A percentile compares a stretch with the other conserved stretches of the same genome.
Evolutionary conservation across 2,888 invertebrate species (phyloP).

Genomic region (Diabrotica balteata): DNA sequence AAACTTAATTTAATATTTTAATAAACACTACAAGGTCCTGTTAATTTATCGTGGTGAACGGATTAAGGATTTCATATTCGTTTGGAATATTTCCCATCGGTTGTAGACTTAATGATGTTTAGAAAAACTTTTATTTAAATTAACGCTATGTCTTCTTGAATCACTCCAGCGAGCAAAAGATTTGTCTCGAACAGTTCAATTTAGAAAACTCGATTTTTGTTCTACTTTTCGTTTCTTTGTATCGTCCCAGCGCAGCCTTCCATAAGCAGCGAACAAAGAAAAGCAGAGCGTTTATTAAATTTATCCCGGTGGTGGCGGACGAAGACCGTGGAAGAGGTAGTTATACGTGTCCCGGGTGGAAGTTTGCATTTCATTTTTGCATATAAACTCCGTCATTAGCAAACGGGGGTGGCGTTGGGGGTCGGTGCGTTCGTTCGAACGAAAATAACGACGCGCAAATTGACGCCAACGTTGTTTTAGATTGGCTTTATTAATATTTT

Average conservation of each 20-base stretch:
- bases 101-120: no score
- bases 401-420: background rate
- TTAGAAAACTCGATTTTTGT: background rate
- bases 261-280: background rate
- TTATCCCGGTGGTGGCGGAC: background rate
- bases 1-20: no score
- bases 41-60: no score
- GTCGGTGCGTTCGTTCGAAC: no score
- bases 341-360: background rate
- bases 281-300: constrained; percentile 1
- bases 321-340: background rate
- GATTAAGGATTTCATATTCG: no score
- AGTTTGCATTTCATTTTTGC: constrained; percentile 1
- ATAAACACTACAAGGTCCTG: no score
- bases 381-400: background rate
- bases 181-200: background rate
- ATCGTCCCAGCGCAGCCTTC: background rate
- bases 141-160: no score
- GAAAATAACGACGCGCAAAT: background rate
- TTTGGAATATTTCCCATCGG: no score
- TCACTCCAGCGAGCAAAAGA: no score
- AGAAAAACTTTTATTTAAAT: no score
- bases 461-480: background rate
- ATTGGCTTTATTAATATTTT: background rate
- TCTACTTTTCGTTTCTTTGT: background rate